A percentile compares a stretch with the other conserved stretches of the same genome.
Conservation (phyloP, 2,113 vertebrate genomes). For the Cololabis saira region DNA sequence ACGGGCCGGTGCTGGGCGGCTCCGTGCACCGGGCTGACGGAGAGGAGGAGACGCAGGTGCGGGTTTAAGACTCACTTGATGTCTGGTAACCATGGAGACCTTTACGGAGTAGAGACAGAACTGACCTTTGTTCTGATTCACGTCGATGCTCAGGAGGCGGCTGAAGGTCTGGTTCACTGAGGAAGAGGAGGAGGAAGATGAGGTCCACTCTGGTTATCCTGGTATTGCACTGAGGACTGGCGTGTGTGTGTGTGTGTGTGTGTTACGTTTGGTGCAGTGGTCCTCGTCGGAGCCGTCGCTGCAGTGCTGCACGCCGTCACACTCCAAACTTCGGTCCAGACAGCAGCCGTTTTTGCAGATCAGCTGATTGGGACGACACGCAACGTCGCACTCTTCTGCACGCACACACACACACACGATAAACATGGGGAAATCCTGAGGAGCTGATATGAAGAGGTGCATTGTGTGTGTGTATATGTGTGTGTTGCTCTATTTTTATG, state of each 20-base stretch:
- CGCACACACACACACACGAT: conserved; percentile 21
- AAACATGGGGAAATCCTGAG: too few relatives aligned
- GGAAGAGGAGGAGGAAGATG: conserved; percentile 12
- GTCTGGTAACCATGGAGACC: background rate
- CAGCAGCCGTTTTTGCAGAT: conserved; percentile 87
- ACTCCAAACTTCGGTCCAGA: conserved; percentile 86
- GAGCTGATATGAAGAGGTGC: too few relatives aligned
- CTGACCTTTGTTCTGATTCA: conserved; percentile 63
- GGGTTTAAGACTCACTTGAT: too few relatives aligned
- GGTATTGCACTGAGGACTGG: too few relatives aligned
- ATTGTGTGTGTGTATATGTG: too few relatives aligned
- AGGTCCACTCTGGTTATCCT: too few relatives aligned
- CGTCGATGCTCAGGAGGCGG: conserved; percentile 61
- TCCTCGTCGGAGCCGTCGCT: conserved; percentile 83
- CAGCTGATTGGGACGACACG: conserved; percentile 81
- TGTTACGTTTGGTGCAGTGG: conserved; percentile 74
- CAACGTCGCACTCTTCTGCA: conserved; percentile 72
- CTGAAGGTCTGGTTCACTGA: conserved; percentile 73
- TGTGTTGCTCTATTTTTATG: too few relatives aligned
- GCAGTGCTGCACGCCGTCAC: conserved; percentile 87
- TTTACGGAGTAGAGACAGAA: too few relatives aligned
- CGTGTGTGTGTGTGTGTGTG: too few relatives aligned
- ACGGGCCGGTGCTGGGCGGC: conserved; percentile 85
- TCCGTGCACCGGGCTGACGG: conserved; percentile 86
- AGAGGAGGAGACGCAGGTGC: background rate